These are phyloP conservation scores for Ctenodactylus gundi DNA, from an alignment of 2,113 vertebrate genomes.

Conservation along the genomic window DNA sequence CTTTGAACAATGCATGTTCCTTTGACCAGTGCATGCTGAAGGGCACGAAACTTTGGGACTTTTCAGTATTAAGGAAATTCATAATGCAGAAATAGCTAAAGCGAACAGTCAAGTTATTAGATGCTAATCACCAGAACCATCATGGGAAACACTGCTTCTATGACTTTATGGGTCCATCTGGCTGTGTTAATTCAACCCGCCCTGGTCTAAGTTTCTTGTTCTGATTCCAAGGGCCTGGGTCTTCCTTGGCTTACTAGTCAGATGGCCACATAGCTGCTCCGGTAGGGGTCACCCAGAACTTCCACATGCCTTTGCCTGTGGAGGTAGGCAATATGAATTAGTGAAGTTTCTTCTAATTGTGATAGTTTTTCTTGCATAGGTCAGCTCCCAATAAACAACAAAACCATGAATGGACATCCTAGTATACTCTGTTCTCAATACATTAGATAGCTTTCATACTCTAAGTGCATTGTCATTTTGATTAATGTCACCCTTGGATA, in stretches of 20 bases:
- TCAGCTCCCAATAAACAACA: neutral
- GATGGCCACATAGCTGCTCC: neutral
- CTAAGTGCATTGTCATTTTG: neutral
- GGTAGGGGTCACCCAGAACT: neutral
- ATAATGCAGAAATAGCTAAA: neutral
- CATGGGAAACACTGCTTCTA: neutral
- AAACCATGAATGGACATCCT: neutral
- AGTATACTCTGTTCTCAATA: neutral
- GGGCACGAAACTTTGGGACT: neutral
- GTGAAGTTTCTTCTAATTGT: neutral
- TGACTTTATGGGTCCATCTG: neutral
- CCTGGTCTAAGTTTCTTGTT: neutral
- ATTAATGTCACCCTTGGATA: neutral
- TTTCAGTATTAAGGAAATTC: neutral
- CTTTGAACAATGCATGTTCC: too few species aligned
- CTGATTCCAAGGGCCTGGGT: neutral
- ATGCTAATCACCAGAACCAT: neutral
- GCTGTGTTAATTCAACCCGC: neutral
- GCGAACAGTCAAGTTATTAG: neutral
- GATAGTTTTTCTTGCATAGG: neutral
- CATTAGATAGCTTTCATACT: neutral
- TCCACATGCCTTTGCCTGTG: neutral
- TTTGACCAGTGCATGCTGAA: neutral
- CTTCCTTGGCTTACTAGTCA: neutral
- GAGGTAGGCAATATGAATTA: neutral